Percentiles rank a stretch among this genome's conserved stretches.
phyloP scores from a whole-genome alignment of 1,140 invertebrate species.

The Oedothorax gibbosus region DNA sequence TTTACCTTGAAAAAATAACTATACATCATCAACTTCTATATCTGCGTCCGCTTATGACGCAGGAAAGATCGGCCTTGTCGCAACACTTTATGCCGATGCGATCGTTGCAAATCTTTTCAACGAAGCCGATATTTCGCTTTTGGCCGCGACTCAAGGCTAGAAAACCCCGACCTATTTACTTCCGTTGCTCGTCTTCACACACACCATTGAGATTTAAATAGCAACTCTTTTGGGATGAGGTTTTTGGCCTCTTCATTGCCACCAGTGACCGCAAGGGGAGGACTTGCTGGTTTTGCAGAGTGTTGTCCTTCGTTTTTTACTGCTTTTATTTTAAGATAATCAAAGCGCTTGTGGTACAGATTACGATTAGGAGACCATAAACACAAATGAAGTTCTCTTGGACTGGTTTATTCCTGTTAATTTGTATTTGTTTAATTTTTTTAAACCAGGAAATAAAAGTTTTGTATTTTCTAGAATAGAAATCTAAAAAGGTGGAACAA shows the following conservation, averaged over 20 bases:
- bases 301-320: too few relatives aligned
- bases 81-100: neutral
- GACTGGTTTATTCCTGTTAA: too few relatives aligned
- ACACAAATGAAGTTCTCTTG: too few relatives aligned
- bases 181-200: neutral
- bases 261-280: too few relatives aligned
- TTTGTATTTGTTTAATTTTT: too few relatives aligned
- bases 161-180: conserved; percentile 46
- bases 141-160: conserved; percentile 35
- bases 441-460: too few relatives aligned
- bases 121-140: conserved; percentile 15
- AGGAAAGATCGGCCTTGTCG: neutral
- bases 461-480: too few relatives aligned
- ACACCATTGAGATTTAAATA: conserved; percentile 14
- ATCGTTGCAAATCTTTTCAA: conserved; percentile 6
- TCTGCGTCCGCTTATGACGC: neutral
- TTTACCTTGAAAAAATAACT: neutral
- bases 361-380: too few relatives aligned
- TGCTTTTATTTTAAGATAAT: too few relatives aligned
- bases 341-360: too few relatives aligned
- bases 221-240: conserved; percentile 12
- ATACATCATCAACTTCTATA: conserved; percentile 4
- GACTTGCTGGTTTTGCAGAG: too few relatives aligned
- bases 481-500: too few relatives aligned
- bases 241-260: conserved; percentile 24